Base-by-base conservation (phyloP, 2,888 invertebrate species). In the Lasioglossum lativentre region DNA sequence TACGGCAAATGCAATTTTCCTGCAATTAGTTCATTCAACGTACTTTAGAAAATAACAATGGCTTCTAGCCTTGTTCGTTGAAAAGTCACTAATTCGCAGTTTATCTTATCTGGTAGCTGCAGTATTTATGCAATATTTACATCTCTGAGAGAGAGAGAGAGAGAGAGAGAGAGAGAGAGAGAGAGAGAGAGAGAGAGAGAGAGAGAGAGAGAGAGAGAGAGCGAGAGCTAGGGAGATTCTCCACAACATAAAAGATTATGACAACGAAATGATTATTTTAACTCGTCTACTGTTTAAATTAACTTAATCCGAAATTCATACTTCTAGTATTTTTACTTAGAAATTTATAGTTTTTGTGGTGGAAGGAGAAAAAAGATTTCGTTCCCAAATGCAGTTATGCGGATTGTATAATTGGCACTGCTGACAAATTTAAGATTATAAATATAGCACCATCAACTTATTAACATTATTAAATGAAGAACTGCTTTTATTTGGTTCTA, bases 41-140 rank as follows among this genome's bases (percentile, higher is more conserved):
- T 56, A 45, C 45, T 76, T 34, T 42, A 56, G 38, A 45, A 68
- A 52, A 73, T 73, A 23, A 40, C 66, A 42, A 42, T 73, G 45
- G 52, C 34, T 56, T 56, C 12, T 56, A 27, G 27, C 45, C 81
- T 74, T 73, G 30, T 80, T n/a, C 40, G 40, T 30, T 10, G 80
- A n/a, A 82, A 40, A 68, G 42, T 56, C 47, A 80, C 52, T 73
- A 80, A 73, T 82, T 82, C 73, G 73, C 73, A 80, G 68, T 47
- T 52, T 42, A 80, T 42, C 66, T 73, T 72, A 66, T 56, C 73
- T 80, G 81, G 34, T 40, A 42, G 52, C 73, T 73, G 52, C 27
- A 30, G 16, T 30, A 63, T 63, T 63, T 52, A 68, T 73, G 52
- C 52, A 30, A 63, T 30, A 63, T 63, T 63, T 52, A 73, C 34